Evolutionary conservation across 2,113 vertebrate species (phyloP), one percentile per base, ranked within the genome.

Genomic region (Tauraco erythrolophus): DNA sequence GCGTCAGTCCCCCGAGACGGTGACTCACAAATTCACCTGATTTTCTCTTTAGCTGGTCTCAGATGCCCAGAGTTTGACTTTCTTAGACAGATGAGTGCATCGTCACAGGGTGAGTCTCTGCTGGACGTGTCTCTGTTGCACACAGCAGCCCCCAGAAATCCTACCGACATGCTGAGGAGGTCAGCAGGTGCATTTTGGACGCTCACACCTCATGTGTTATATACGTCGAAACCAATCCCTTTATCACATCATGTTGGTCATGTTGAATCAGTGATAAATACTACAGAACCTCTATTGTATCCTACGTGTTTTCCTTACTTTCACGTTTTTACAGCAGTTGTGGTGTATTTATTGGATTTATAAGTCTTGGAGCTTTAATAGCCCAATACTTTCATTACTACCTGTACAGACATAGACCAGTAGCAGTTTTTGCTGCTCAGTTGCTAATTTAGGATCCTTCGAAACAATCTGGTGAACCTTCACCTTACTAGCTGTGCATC

Each of bases 141-240:
- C 3, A 7, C 27, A 33, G 61, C 33, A 4, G 18, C 23, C 46
- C 43, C 41, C 64, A 39, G 27, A 33, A 50, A 18, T 12, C 58
- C 28, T 13, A 5, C 13, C 33, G 39, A 9, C 16, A 0, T 1
- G 7, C 77, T 25, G 11, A 9, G 39, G 41, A 7, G 2, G 37
- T 24, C 58, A 11, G 51, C 69, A 37, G 31, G 23, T 37, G 53
- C 6, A 1, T 62, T 53, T 4, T 46, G 13, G n/a, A n/a, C 30
- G 12, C 60, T 5, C 48, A 4, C 19, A 4, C 19, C 2, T 24
- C 10, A 1, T 17, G 12, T 53, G 5, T 31, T 41, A 11, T 18
- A 14, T 31, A 7, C 8, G 0, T 25, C 35, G 37, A 60, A 53
- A 43, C n/a, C n/a, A n/a, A n/a, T n/a, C n/a, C 64, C 71, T n/a